Evolutionary conservation across 2,113 vertebrate genomes (phyloP).

Genomic region (Larimichthys crocea): DNA sequence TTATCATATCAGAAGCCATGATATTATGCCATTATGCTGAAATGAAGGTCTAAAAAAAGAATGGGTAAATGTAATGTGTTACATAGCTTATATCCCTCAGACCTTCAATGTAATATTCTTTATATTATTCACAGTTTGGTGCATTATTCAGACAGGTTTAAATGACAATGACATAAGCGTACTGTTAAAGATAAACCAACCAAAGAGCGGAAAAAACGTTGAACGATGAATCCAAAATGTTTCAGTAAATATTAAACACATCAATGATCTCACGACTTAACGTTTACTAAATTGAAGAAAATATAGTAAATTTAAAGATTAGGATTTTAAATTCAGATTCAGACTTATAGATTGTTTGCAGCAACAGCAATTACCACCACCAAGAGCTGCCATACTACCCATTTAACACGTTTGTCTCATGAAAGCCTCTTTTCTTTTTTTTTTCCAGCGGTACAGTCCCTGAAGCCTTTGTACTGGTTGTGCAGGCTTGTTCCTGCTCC

Average conservation of each 20-base stretch:
- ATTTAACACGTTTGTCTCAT: constrained; percentile 77
- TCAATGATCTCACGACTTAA: neutral
- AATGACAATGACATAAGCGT: neutral
- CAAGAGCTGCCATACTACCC: constrained; percentile 68
- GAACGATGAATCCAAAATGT: neutral
- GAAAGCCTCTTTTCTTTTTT: constrained; percentile 37
- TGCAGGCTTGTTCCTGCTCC: constrained; percentile 70
- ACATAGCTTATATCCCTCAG: neutral
- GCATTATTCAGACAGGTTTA: neutral
- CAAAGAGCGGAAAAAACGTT: neutral
- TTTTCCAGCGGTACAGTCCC: constrained; percentile 53
- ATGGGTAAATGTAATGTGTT: neutral
- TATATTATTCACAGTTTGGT: constrained; percentile 24
- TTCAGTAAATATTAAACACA: neutral
- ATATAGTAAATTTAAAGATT: neutral
- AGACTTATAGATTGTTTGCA: constrained; percentile 63
- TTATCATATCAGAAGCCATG: constrained; percentile 11
- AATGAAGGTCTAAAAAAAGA: neutral
- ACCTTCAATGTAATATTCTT: constrained; percentile 16
- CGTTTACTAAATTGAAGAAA: constrained; percentile 1
- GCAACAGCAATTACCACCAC: constrained; percentile 71
- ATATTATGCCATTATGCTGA: neutral
- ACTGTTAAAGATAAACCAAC: constrained; percentile 14
- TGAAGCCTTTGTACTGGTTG: constrained; percentile 72
- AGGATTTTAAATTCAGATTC: constrained; percentile 50